Percentiles rank a stretch among this genome's conserved stretches.
phyloP scores from a whole-genome alignment of 2,113 vertebrate genomes.

The Bubalus kerabau region DNA sequence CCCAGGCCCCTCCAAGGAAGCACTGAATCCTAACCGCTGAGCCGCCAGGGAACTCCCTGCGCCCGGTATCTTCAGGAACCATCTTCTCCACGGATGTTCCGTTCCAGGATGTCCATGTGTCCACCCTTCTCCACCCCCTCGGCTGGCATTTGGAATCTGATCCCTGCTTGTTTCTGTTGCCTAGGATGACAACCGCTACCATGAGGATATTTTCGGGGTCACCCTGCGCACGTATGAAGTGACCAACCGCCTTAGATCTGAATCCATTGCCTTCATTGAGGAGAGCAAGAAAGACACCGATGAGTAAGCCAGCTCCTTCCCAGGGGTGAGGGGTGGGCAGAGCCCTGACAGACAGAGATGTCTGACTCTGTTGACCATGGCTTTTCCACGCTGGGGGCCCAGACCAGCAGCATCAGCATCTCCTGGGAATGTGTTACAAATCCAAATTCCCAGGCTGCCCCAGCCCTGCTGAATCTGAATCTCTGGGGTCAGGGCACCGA shows the following conservation, averaged over 20 bases:
- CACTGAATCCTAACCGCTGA: not conserved
- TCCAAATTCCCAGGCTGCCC: not conserved
- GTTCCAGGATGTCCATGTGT: fast-evolving
- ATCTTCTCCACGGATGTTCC: not conserved
- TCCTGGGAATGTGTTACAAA: not conserved
- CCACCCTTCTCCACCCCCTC: not conserved
- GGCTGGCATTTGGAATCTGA: not conserved
- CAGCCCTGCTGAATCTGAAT: not conserved
- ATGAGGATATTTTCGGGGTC: slow-evolving; percentile 98
- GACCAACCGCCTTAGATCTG: slow-evolving; percentile 97
- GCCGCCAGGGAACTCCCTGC: not conserved
- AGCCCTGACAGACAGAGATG: fast-evolving
- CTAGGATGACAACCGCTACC: slow-evolving; percentile 97
- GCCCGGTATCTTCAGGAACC: not conserved
- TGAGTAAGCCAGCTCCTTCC: slow-evolving; percentile 85
- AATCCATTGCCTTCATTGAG: slow-evolving; percentile 98
- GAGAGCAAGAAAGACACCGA: slow-evolving; percentile 97
- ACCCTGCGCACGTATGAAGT: slow-evolving; percentile 97
- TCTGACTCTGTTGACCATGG: not conserved
- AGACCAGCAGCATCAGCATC: not conserved
- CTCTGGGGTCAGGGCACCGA: not conserved
- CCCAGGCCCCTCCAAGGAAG: not conserved
- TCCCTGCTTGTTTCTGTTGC: not conserved
- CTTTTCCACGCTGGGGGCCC: not conserved
- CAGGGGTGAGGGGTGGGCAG: fast-evolving